These are phyloP conservation scores for Eupeodes latifasciatus DNA, from an alignment of 2,888 invertebrate species.

Conservation along the genomic window DNA sequence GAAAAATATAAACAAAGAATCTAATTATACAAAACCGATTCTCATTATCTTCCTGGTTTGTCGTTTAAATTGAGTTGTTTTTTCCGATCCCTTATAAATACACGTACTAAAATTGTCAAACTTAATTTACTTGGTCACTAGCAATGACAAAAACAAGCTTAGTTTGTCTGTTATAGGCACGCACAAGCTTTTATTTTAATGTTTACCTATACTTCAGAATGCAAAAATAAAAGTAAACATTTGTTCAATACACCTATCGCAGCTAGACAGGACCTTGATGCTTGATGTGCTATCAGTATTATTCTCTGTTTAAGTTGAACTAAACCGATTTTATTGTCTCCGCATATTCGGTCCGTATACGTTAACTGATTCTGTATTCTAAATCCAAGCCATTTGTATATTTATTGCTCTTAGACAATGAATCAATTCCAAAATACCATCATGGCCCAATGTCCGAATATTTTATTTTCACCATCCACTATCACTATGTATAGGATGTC, in stretches of 20 bases:
- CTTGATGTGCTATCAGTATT: not conserved
- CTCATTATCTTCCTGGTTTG: not conserved
- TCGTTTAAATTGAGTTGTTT: not conserved
- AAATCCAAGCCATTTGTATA: constrained; percentile 9
- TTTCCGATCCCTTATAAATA: not conserved
- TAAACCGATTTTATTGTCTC: not conserved
- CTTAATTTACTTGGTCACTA: not conserved
- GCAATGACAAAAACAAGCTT: too few species aligned
- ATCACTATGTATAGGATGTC: not conserved
- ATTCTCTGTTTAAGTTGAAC: not conserved
- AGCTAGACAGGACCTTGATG: not conserved
- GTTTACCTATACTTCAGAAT: not conserved
- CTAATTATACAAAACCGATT: not conserved
- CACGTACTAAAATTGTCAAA: not conserved
- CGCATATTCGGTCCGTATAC: not conserved
- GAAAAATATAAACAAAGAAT: not conserved
- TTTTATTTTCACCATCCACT: constrained; percentile 26
- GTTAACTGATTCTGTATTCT: not conserved
- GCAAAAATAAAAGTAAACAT: not conserved
- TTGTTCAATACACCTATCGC: not conserved
- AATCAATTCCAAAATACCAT: constrained; percentile 32
- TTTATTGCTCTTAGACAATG: constrained; percentile 37
- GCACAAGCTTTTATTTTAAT: not conserved
- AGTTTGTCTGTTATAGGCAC: not conserved
- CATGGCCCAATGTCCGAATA: constrained; percentile 6